These are phyloP conservation scores for Phalacrocorax aristotelis DNA, from an alignment of 2,113 vertebrate species.

Conservation along the genomic window DNA sequence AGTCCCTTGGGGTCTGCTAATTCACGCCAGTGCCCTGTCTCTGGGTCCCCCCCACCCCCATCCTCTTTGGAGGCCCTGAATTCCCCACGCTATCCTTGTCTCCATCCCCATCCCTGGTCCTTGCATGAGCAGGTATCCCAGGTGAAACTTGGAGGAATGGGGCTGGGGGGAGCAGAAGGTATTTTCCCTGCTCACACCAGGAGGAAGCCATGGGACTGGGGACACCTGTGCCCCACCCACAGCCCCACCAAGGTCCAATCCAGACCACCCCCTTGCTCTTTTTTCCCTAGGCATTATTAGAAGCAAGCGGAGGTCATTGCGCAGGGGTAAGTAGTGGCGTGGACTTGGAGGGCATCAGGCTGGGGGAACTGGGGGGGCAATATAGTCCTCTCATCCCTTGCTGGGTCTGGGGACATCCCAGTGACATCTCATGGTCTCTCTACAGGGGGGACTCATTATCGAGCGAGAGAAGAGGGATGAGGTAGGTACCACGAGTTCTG, in stretches of 20 bases:
- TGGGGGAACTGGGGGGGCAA: neutral
- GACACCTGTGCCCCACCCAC: neutral
- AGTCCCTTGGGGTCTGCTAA: accelerated
- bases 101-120: neutral
- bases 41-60: too few relatives aligned
- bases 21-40: too few relatives aligned
- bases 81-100: neutral
- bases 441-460: accelerated
- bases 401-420: neutral
- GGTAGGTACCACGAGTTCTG: neutral
- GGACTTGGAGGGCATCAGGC: neutral
- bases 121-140: neutral
- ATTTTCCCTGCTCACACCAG: neutral
- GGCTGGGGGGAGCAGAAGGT: neutral
- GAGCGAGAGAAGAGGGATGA: accelerated
- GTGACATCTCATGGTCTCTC: neutral
- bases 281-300: neutral
- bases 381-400: neutral
- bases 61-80: too few relatives aligned
- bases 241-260: neutral
- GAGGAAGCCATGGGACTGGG: too few relatives aligned
- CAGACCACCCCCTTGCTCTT: neutral
- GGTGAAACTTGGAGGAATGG: neutral
- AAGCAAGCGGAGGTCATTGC: accelerated
- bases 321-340: accelerated